Evolutionary conservation across 1,140 invertebrate genomes (phyloP).

Genomic region (Bombus huntii): DNA sequence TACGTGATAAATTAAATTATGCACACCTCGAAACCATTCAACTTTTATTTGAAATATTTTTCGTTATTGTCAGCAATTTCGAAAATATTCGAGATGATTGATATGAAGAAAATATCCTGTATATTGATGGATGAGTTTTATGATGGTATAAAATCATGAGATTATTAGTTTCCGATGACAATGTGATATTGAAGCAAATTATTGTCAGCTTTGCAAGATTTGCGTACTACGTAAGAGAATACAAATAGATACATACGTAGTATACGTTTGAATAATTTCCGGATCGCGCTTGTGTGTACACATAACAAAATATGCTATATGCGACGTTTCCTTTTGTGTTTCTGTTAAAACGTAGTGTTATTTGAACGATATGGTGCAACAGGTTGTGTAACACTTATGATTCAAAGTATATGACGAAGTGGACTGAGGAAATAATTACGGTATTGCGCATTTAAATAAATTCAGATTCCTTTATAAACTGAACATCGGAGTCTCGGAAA

Average conservation of each 20-base stretch:
- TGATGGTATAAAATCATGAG: not conserved
- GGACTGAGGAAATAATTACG: conserved; percentile 24
- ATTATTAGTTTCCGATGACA: not conserved
- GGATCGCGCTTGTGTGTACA: not conserved
- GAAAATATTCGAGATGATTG: not conserved
- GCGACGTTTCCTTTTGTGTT: not conserved
- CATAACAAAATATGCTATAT: not conserved
- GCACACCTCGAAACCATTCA: not conserved
- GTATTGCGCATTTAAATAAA: conserved; percentile 6
- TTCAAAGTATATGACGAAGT: conserved; percentile 20
- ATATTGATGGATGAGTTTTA: not conserved
- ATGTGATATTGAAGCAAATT: not conserved
- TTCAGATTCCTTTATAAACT: not conserved
- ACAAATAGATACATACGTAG: too few relatives aligned
- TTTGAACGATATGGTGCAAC: conserved; percentile 41
- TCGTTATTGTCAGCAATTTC: not conserved
- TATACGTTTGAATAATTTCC: conserved; percentile 4
- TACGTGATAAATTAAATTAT: not conserved
- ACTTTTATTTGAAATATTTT: not conserved
- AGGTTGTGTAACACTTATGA: conserved; percentile 26
- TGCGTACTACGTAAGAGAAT: not conserved
- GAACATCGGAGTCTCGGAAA: not conserved
- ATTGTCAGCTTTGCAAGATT: not conserved
- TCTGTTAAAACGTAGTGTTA: not conserved
- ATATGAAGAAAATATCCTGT: not conserved